A percentile compares a stretch with the other conserved stretches of the same genome.
These are phyloP conservation scores for Megaptera novaeangliae DNA, from an alignment of 2,113 vertebrate species.

Conservation along the genomic window DNA sequence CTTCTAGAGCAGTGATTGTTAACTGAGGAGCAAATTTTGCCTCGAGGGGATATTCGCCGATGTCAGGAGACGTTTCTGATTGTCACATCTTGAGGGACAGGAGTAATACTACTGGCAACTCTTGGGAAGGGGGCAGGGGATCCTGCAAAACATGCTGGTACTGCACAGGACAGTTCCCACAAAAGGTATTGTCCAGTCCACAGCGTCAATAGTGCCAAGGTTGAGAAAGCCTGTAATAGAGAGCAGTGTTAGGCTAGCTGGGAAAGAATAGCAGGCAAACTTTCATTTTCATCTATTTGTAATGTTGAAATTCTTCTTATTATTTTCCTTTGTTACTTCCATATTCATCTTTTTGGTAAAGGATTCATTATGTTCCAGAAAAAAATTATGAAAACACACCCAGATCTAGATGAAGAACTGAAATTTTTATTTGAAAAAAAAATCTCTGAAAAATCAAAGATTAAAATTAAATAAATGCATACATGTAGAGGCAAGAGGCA, in stretches of 20 bases:
- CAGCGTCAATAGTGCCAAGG: accelerated
- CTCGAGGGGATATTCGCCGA: not conserved
- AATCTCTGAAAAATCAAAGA: not conserved
- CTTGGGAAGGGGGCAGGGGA: not conserved
- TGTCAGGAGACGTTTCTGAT: not conserved
- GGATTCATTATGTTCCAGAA: not conserved
- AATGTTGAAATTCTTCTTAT: not conserved
- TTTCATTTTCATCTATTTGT: not conserved
- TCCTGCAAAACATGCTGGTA: not conserved
- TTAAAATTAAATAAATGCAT: not conserved
- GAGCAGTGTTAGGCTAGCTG: too few relatives aligned
- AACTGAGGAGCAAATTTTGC: not conserved
- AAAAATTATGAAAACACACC: not conserved
- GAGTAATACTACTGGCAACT: not conserved
- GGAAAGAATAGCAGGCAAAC: not conserved
- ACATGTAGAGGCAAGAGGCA: not conserved
- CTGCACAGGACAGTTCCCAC: not conserved
- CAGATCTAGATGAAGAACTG: not conserved
- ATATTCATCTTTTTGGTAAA: not conserved
- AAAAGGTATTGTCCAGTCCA: not conserved
- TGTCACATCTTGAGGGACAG: not conserved
- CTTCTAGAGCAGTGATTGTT: not conserved
- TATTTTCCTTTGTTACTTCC: not conserved
- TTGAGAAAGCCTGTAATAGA: not conserved
- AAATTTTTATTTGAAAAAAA: not conserved